These are phyloP conservation scores for Takifugu bimaculatus DNA, from an alignment of 2,113 vertebrate species.

Conservation along the genomic window DNA sequence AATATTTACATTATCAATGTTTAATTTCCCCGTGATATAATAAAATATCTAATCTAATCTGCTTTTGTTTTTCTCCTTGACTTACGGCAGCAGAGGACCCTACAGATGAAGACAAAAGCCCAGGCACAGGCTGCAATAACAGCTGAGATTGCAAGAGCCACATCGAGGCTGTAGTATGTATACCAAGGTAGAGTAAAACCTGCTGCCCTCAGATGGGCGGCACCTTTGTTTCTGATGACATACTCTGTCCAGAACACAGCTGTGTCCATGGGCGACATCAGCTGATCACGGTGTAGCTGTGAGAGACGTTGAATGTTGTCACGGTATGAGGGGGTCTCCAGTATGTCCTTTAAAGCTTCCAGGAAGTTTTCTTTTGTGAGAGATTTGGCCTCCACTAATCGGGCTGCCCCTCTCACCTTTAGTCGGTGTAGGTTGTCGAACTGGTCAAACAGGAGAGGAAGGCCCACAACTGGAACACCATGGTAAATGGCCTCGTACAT, in stretches of 20 bases:
- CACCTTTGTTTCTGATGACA: constrained; percentile 72
- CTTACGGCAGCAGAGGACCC: constrained; percentile 40
- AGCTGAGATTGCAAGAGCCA: constrained; percentile 34
- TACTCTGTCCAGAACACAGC: constrained; percentile 79
- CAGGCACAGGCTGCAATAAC: constrained; percentile 27
- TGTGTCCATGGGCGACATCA: constrained; percentile 58
- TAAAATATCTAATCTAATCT: constrained; percentile 15
- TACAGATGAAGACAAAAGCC: constrained; percentile 29
- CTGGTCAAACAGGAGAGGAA: constrained; percentile 75
- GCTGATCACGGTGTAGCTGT: constrained; percentile 62
- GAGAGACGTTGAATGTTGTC: constrained; percentile 66
- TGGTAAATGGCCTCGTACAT: constrained; percentile 75
- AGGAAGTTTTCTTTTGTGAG: constrained; percentile 60
- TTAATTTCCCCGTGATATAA: no score
- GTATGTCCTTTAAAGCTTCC: constrained; percentile 60
- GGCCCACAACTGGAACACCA: constrained; percentile 65
- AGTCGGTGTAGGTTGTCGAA: constrained; percentile 71
- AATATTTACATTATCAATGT: no score
- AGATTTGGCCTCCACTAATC: constrained; percentile 44
- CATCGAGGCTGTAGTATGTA: constrained; percentile 67
- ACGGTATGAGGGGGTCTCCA: constrained; percentile 64
- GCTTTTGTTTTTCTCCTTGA: constrained; percentile 57
- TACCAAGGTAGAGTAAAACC: constrained; percentile 70
- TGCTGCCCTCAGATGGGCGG: constrained; percentile 57
- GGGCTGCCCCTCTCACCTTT: constrained; percentile 61